Conservation (phyloP, 2,797 vertebrate genomes). For the Hoplostethus mediterraneus region DNA sequence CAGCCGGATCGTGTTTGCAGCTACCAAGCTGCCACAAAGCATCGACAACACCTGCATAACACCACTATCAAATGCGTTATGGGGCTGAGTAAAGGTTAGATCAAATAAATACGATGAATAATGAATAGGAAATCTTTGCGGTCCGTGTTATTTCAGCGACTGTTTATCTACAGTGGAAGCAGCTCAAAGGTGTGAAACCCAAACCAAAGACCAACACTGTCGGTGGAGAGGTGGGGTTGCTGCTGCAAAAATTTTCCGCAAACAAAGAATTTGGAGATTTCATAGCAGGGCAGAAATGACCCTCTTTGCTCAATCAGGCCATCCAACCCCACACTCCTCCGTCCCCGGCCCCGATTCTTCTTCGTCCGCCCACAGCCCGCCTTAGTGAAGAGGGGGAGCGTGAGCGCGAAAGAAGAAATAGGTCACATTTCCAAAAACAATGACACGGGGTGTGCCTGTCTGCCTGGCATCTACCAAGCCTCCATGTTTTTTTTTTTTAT, state of each 20-base stretch:
- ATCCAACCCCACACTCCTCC: slow-evolving; percentile 42
- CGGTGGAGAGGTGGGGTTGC: background rate
- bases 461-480: slow-evolving; percentile 41
- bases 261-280: slow-evolving; percentile 23
- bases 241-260: background rate
- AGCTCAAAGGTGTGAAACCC: slow-evolving; percentile 34
- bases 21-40: too few species aligned
- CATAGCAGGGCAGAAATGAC: slow-evolving; percentile 48
- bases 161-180: background rate
- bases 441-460: slow-evolving; percentile 60
- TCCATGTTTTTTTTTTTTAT: slow-evolving; percentile 42
- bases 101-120: background rate
- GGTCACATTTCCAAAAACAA: slow-evolving; percentile 82
- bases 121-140: slow-evolving; percentile 15
- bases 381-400: slow-evolving; percentile 37
- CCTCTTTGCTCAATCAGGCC: slow-evolving; percentile 31
- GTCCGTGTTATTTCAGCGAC: slow-evolving; percentile 20
- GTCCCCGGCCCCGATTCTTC: slow-evolving; percentile 39
- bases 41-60: slow-evolving; percentile 14
- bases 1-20: too few species aligned
- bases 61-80: background rate
- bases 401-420: slow-evolving; percentile 64
- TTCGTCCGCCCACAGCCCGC: slow-evolving; percentile 49
- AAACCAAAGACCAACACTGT: background rate
- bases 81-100: background rate